Base-by-base conservation (phyloP, 2,113 vertebrate species). In the Parus major region DNA sequence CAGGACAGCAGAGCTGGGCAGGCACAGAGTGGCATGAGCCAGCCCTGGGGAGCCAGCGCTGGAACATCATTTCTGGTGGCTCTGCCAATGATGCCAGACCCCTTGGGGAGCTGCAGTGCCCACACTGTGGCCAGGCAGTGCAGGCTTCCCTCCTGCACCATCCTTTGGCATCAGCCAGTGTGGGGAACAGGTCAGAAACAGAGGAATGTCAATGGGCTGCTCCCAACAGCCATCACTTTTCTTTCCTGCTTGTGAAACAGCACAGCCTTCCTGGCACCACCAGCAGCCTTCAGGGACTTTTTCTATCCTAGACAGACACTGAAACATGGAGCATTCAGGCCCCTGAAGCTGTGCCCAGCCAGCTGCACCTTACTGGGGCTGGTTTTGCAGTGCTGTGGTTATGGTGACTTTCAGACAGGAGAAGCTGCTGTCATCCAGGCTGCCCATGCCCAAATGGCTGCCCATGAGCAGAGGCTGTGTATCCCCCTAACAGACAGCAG, bases 21-120 rank as follows among this genome's bases (percentile, higher is more conserved):
- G 0, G 0, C 11, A 33, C 35, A 19, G 71, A 7, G 2, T 0
- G 1, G 14, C 2, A 1, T 5, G 35, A 36, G 49, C 27, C 4
- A 5, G 29, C 20, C n/a, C n/a, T 5, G 1, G 14, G 20, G 5
- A 71, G 56, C 33, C 7, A 2, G 41, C 19, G 2, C 1, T 5
- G 35, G 13, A 47, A 1, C 21, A 8, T 28, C 42, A 11, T 36
- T 56, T 49, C 36, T 23, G 71, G 39, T 11, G 49, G 36, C 78
- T 79, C 65, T 92, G 69, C 13, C 1, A 0, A 14, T 4, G 4
- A 9, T 9, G 2, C 13, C 79, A 75, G 47, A 24, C 2, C 28
- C 27, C 25, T 46, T 8, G 65, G 69, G 65, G 36, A 47, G 19
- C 61, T 80, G 7, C 35, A 41, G 46, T 23, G 66, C 39, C 53